Conservation (phyloP, 2,888 invertebrate genomes). For the Xylota sylvarum region DNA sequence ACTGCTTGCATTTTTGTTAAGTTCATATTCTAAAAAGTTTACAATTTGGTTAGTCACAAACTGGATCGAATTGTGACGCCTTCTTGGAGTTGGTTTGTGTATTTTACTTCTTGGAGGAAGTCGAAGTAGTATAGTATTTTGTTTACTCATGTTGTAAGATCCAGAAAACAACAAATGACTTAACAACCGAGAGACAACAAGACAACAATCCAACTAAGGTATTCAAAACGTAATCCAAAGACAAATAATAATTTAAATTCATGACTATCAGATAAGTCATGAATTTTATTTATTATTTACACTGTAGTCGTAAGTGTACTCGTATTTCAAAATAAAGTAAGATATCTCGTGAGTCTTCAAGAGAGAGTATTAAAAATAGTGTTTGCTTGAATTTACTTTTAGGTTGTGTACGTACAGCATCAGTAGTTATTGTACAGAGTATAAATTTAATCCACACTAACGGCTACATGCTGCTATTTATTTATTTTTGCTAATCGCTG, state of each 20-base stretch:
- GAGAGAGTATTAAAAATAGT: not conserved
- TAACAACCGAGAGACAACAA: not conserved
- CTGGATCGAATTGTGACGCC: not conserved
- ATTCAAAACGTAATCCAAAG: not conserved
- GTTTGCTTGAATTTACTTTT: not conserved
- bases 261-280: not conserved
- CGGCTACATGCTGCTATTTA: not conserved
- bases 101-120: not conserved
- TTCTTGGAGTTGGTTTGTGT: not conserved
- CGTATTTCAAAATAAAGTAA: not conserved
- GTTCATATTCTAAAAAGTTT: not conserved
- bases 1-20: not conserved
- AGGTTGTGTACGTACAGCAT: not conserved
- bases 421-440: not conserved
- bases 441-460: not conserved
- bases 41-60: not conserved
- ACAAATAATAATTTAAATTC: not conserved
- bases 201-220: not conserved
- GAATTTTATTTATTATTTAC: not conserved
- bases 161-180: not conserved
- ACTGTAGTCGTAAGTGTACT: not conserved
- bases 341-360: not conserved
- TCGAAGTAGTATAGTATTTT: not conserved
- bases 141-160: not conserved
- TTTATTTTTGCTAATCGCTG: not conserved